Evolutionary conservation across 1,140 invertebrate genomes (phyloP).

Genomic region (Parapsyche elsis): DNA sequence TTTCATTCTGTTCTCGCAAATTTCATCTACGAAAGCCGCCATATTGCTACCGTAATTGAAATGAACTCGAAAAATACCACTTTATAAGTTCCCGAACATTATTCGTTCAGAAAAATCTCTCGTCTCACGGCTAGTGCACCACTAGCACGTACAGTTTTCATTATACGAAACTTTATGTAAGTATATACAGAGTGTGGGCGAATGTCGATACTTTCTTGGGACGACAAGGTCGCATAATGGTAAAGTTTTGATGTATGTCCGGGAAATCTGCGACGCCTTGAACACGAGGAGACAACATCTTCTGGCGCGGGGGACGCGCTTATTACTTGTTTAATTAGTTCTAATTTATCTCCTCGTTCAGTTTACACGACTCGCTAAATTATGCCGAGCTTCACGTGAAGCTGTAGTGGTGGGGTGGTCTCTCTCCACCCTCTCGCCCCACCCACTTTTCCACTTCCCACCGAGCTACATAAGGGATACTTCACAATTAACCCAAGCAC

Average conservation of each 20-base stretch:
- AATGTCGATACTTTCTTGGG: too few species aligned
- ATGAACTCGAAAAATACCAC: not conserved
- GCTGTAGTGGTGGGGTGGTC: not conserved
- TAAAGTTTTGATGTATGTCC: not conserved
- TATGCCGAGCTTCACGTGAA: conserved; percentile 12
- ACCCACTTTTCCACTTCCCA: not conserved
- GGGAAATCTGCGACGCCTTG: not conserved
- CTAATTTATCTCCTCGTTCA: conserved; percentile 36
- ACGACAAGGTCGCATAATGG: not conserved
- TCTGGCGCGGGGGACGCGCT: conserved; percentile 1
- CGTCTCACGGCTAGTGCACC: too few species aligned
- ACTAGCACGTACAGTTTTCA: too few species aligned
- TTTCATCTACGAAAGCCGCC: not conserved
- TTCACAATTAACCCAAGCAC: conserved; percentile 16
- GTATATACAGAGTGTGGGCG: too few species aligned
- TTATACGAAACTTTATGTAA: too few species aligned
- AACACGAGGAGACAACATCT: conserved; percentile 1
- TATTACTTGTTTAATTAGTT: conserved; percentile 46
- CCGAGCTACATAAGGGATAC: not conserved
- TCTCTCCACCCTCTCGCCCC: too few species aligned
- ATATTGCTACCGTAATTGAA: conserved; percentile 17
- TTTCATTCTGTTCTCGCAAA: not conserved
- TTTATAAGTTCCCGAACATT: too few species aligned
- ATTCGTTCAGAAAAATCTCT: too few species aligned
- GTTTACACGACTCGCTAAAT: conserved; percentile 41